phyloP scores from a whole-genome alignment of 2,888 invertebrate species.

The Euplexia lucipara region DNA sequence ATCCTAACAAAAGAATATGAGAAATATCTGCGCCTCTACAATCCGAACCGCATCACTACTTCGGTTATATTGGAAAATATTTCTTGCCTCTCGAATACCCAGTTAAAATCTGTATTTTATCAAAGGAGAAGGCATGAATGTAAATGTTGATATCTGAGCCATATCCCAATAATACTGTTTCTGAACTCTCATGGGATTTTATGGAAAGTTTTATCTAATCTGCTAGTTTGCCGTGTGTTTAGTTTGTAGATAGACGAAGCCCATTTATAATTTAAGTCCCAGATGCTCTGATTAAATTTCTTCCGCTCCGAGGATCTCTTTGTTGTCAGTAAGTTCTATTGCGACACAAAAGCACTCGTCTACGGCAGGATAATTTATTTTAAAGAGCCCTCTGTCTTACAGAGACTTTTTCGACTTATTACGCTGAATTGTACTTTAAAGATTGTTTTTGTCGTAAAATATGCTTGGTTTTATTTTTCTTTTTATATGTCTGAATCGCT shows the following conservation, averaged over 20 bases:
- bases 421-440: constrained; percentile 64
- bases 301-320: constrained; percentile 75
- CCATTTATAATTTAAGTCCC: constrained; percentile 75
- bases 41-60: constrained; percentile 84
- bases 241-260: constrained; percentile 56
- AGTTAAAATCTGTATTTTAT: constrained; percentile 62
- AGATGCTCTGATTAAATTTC: constrained; percentile 81
- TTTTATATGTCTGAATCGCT: constrained; percentile 41
- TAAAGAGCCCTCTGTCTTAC: constrained; percentile 72
- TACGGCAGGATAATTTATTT: constrained; percentile 78
- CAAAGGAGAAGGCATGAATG: constrained; percentile 48
- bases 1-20: constrained; percentile 88
- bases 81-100: constrained; percentile 77
- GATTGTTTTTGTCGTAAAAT: constrained; percentile 64
- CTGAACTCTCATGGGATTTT: constrained; percentile 23
- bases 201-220: constrained; percentile 63
- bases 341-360: constrained; percentile 78
- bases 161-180: constrained; percentile 40
- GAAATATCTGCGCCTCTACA: constrained; percentile 85
- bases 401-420: constrained; percentile 67
- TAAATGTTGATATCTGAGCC: constrained; percentile 46
- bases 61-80: constrained; percentile 86
- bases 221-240: constrained; percentile 56
- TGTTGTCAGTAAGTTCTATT: constrained; percentile 76
- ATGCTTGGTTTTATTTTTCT: constrained; percentile 57